Percentiles rank a stretch among this genome's conserved stretches.
Conservation (phyloP, 2,113 vertebrate species). For the Oryzias woworae region DNA sequence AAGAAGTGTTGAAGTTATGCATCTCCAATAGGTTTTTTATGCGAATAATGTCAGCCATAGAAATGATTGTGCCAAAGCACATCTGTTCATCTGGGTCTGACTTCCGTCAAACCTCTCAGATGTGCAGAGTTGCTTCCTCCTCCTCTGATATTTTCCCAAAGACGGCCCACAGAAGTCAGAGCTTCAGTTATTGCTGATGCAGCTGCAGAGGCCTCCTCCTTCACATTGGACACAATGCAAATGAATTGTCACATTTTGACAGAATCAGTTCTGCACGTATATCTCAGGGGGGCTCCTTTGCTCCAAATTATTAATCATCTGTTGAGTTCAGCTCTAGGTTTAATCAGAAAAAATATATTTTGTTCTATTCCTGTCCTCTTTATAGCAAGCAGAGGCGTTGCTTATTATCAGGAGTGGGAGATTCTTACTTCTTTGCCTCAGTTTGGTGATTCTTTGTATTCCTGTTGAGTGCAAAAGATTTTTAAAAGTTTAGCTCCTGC, state of each 20-base stretch:
- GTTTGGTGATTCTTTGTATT: constrained; percentile 26
- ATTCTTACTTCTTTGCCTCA: not conserved
- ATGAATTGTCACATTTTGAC: constrained; percentile 51
- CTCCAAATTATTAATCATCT: constrained; percentile 37
- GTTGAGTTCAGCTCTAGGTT: constrained; percentile 18
- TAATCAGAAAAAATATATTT: constrained; percentile 21
- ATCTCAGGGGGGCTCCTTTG: constrained; percentile 35
- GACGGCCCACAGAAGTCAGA: no score
- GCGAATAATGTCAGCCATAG: no score
- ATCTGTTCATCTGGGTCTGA: no score
- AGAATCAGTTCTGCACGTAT: constrained; percentile 33
- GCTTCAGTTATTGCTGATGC: no score
- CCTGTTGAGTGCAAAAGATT: constrained; percentile 44
- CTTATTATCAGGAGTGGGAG: constrained; percentile 18
- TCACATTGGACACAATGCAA: constrained; percentile 59
- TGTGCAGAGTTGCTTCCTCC: no score
- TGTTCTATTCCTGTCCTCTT: constrained; percentile 33
- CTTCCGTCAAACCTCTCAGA: no score
- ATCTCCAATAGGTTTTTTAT: no score
- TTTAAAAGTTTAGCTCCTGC: constrained; percentile 26
- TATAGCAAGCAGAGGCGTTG: constrained; percentile 8
- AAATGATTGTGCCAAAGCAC: no score
- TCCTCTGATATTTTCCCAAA: no score
- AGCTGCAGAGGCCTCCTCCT: constrained; percentile 8
- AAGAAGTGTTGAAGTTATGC: no score